These are phyloP conservation scores for Empidonax traillii DNA, from an alignment of 2,113 vertebrate genomes.

Conservation along the genomic window DNA sequence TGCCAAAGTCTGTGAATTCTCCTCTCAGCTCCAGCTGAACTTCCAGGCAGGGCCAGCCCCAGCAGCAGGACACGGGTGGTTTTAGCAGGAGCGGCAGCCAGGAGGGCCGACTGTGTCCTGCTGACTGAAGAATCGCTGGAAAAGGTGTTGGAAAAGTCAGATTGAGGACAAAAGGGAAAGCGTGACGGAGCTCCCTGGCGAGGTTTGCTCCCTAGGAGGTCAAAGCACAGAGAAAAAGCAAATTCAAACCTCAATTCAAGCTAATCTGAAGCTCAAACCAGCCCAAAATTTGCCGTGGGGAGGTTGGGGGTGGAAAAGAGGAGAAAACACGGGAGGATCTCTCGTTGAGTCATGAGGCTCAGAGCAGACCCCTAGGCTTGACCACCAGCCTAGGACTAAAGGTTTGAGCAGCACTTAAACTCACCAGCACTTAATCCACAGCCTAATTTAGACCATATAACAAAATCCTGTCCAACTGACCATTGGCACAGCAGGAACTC, in stretches of 20 bases:
- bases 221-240: background rate
- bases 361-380: background rate
- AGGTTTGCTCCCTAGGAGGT: background rate
- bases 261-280: background rate
- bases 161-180: fast-evolving
- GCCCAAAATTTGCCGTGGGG: no score
- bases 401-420: background rate
- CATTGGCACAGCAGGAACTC: fast-evolving
- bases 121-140: fast-evolving
- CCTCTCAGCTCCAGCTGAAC: background rate
- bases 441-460: no score
- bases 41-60: no score
- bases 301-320: background rate
- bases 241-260: background rate
- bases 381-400: background rate
- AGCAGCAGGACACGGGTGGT: background rate
- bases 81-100: background rate
- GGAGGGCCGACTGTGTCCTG: no score
- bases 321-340: background rate
- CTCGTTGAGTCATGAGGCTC: background rate
- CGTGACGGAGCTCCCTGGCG: no score
- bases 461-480: fast-evolving
- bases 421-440: background rate
- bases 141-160: background rate
- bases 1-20: background rate